Evolutionary conservation across 2,797 vertebrate species (phyloP).

Genomic region (Oreochromis grahami): DNA sequence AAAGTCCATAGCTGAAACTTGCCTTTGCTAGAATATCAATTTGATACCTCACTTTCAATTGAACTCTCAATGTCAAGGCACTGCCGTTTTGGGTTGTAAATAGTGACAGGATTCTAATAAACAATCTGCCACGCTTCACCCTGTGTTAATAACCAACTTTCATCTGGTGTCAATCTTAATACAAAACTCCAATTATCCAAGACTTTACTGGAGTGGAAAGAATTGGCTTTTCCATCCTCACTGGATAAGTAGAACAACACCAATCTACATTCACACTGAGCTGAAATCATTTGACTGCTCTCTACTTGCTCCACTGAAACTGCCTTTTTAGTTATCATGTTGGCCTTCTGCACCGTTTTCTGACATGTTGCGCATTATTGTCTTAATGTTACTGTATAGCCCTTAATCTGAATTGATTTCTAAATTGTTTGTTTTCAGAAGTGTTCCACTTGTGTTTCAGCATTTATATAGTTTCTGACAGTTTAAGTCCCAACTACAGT

Average conservation of each 20-base stretch:
- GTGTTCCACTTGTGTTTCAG: neutral
- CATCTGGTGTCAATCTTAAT: conserved; percentile 81
- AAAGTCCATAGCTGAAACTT: conserved; percentile 21
- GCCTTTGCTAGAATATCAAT: conserved; percentile 57
- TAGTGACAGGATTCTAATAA: conserved; percentile 79
- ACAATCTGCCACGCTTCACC: conserved; percentile 78
- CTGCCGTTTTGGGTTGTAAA: conserved; percentile 70
- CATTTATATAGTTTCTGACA: neutral
- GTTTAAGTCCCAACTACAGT: neutral
- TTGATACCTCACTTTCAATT: conserved; percentile 62
- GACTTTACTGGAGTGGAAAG: conserved; percentile 75
- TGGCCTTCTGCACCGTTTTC: neutral
- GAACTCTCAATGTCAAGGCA: conserved; percentile 71
- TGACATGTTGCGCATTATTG: neutral
- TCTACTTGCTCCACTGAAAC: neutral
- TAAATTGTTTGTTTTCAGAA: neutral
- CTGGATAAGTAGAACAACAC: conserved; percentile 54
- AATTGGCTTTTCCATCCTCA: conserved; percentile 62
- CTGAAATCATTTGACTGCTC: conserved; percentile 30
- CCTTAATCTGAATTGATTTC: neutral
- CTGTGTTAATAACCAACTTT: conserved; percentile 77
- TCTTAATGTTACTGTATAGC: neutral
- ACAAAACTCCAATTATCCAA: conserved; percentile 74
- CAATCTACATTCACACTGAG: conserved; percentile 25
- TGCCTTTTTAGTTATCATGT: neutral